phyloP scores from a whole-genome alignment of 1,140 invertebrate species.

The Lamellibrachia luymesi region DNA sequence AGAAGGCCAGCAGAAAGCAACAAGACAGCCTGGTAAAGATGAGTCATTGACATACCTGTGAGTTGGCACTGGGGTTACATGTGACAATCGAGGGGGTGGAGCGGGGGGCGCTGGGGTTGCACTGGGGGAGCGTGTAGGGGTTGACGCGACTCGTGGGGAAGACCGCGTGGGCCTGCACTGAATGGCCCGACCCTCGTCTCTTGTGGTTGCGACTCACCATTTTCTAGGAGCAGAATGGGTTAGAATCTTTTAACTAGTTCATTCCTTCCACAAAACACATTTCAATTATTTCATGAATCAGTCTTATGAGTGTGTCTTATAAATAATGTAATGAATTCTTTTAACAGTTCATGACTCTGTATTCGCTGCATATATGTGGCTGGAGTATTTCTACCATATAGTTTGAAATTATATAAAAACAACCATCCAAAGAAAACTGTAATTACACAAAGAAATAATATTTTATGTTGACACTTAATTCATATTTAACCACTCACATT shows the following conservation, averaged over 20 bases:
- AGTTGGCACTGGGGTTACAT: neutral
- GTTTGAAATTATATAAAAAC: no score
- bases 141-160: neutral
- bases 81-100: neutral
- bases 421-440: no score
- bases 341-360: no score
- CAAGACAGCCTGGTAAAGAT: neutral
- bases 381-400: no score
- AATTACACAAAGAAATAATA: no score
- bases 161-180: neutral
- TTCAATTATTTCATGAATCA: neutral
- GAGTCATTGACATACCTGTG: neutral
- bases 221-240: neutral
- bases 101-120: neutral
- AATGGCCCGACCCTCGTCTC: slow-evolving; percentile 10
- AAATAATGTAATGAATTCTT: no score
- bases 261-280: neutral
- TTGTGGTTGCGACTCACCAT: slow-evolving; percentile 21
- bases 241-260: neutral
- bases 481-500: no score
- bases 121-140: neutral
- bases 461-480: no score
- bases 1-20: neutral
- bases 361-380: no score
- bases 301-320: neutral